These are phyloP conservation scores for Cylindroiulus punctatus DNA, from an alignment of 2,888 invertebrate species.

Conservation along the genomic window DNA sequence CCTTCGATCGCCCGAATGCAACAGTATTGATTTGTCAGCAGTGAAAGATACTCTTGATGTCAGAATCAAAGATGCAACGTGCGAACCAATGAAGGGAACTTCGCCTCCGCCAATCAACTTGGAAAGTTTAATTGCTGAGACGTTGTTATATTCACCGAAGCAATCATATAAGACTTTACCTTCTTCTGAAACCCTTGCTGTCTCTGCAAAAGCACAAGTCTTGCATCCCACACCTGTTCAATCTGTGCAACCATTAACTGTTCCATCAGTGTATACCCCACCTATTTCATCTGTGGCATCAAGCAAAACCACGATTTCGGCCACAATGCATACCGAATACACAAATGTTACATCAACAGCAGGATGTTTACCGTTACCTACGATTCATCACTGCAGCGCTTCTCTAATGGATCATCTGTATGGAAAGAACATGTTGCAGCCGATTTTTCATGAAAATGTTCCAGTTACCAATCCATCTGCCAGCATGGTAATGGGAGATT, in stretches of 20 bases:
- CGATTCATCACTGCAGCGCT: neutral
- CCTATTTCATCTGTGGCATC: neutral
- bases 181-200: neutral
- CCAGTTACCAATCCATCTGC: neutral
- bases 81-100: neutral
- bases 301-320: neutral
- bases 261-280: too few relatives aligned
- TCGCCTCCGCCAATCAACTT: neutral
- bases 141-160: neutral
- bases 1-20: neutral
- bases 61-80: neutral
- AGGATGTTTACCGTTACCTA: neutral
- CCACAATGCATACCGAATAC: neutral
- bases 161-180: neutral
- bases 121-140: constrained; percentile 45
- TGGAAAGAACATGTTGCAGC: neutral
- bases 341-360: neutral
- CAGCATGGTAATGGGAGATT: neutral
- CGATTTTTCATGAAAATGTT: neutral
- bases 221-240: neutral
- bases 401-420: neutral
- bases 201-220: neutral
- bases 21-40: neutral
- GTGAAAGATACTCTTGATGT: neutral
- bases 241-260: too few relatives aligned